phyloP scores from a whole-genome alignment of 2,113 vertebrate species.

The Bos javanicus region DNA sequence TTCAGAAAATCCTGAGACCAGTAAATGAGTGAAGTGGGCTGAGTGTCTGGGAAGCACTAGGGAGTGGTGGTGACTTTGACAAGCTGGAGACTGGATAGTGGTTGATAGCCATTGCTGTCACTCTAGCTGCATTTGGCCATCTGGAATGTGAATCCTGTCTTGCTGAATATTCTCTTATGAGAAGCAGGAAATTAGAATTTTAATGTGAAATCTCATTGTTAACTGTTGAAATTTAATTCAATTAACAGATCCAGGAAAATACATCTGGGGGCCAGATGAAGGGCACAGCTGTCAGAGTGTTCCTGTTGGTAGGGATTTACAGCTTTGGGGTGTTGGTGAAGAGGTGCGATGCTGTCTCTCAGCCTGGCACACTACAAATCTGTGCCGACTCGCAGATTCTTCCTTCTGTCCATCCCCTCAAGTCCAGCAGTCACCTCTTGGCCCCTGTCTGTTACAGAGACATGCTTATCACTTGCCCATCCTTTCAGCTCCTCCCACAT shows the following conservation, averaged over 20 bases:
- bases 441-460: background rate
- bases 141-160: background rate
- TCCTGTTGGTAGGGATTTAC: background rate
- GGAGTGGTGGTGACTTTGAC: background rate
- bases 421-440: background rate
- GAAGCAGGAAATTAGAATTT: conserved; percentile 20
- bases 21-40: background rate
- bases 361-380: background rate
- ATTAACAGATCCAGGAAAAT: background rate
- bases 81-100: background rate
- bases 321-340: background rate
- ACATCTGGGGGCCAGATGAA: background rate
- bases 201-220: conserved; percentile 52
- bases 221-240: background rate
- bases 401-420: background rate
- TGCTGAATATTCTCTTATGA: conserved; percentile 18
- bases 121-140: background rate
- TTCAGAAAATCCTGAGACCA: background rate
- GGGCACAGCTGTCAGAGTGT: background rate
- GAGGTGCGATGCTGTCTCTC: background rate
- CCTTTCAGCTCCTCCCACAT: background rate
- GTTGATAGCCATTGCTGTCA: background rate
- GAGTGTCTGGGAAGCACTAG: background rate
- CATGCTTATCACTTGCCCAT: background rate
- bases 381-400: background rate